Base-by-base conservation (phyloP, 2,797 vertebrate species). In the Melanotaenia maccullochi region DNA sequence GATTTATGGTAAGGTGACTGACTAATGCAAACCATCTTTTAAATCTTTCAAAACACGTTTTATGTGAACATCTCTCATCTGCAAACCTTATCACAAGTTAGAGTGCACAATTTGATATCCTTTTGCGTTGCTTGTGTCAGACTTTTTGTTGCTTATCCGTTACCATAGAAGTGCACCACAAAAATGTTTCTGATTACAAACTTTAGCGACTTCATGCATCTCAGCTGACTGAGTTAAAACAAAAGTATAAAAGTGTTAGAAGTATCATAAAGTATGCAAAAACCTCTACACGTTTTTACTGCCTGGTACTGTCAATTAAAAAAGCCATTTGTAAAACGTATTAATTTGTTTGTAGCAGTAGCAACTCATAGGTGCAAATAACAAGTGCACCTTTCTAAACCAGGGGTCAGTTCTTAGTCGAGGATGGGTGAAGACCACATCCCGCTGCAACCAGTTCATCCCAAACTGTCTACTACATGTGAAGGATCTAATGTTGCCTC, bases 401-500 rank as follows among this genome's bases (percentile, higher is more conserved):
- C 22, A 38, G 12, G 22, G 47, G 32, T 24, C 8, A 52, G 35
- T 25, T 67, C 18, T 40, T 33, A 40, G 40, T 14, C 28, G 24
- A 35, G 11, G 8, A 20, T 42, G 3, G 24, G 20, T 9, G n/a
- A 12, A 52, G 1, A 2, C 2, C 11, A 13, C 51, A 5, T 30
- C n/a, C 52, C 44, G 22, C 3, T 25, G 36, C 32, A 56, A 54
- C 35, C 13, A 24, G 32, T 11, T 68, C 18, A 65, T n/a, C 22
- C 66, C 35, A 58, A 12, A 24, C 1, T 42, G 4, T 5, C 18
- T 18, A n/a, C 9, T 11, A 28, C 2, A 24, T 24, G 1, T 54
- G 24, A 30, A 12, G 20, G 32, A 62, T 57, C 30, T 30, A 78
- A 28, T 47, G 18, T 67, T 38, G 16, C 32, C 58, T 81, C 63